Conservation (phyloP, 2,113 vertebrate species). For the Nesogale talazaci region DNA sequence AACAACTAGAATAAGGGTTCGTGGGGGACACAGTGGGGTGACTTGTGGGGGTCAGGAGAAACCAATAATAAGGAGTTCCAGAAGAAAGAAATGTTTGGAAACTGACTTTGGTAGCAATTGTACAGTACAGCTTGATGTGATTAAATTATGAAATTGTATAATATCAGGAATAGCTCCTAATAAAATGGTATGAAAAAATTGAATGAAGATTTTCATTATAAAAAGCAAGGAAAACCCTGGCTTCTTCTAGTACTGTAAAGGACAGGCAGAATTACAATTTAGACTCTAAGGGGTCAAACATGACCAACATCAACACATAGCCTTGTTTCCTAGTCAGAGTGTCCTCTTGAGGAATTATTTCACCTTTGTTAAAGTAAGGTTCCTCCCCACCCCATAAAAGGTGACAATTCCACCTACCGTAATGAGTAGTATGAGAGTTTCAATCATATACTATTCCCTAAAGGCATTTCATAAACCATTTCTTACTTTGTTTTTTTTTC, state of each 20-base stretch:
- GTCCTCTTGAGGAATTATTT: background rate
- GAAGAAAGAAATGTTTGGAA: too few species aligned
- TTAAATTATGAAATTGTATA: too few species aligned
- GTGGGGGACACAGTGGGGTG: too few species aligned
- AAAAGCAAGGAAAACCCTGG: background rate
- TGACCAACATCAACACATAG: background rate
- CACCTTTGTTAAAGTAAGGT: too few species aligned
- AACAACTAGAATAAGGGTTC: too few species aligned
- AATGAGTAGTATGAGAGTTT: rapidly evolving
- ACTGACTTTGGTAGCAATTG: too few species aligned
- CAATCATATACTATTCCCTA: background rate
- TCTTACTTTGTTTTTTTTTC: background rate
- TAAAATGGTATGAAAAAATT: too few species aligned
- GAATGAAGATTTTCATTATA: background rate
- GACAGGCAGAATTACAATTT: background rate
- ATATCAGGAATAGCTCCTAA: too few species aligned
- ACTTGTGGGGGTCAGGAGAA: too few species aligned
- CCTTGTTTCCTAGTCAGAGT: background rate
- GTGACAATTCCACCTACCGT: background rate
- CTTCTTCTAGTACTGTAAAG: background rate
- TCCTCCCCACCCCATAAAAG: background rate
- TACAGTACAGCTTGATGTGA: too few species aligned
- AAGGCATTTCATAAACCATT: background rate
- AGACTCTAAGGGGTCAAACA: background rate
- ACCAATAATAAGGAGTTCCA: too few species aligned